Evolutionary conservation across 2,888 invertebrate species (phyloP), one percentile per base, ranked within the genome.

Genomic region (Apodemia hepburni): DNA sequence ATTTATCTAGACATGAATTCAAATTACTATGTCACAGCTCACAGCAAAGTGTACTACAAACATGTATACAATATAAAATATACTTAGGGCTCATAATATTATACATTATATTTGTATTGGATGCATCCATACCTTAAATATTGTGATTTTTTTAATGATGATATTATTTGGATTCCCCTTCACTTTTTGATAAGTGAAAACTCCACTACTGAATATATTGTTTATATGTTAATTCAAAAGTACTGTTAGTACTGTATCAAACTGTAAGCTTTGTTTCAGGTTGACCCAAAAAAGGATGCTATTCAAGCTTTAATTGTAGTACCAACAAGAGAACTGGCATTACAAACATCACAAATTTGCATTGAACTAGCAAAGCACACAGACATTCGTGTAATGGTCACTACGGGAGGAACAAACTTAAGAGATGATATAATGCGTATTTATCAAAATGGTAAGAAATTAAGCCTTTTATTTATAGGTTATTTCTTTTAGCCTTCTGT

Each of bases 401-500:
- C 99, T 76, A 99, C 99, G 73, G 99, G 99, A 82, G 99, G 99
- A 76, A 99, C 99, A 74, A 97, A 97, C 92, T 93, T 97, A 78
- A 96, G 98, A 83, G 99, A 99, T 92, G 99, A 99, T 91, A 99
- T 99, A 85, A 98, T 99, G 97, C 96, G 99, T 92, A 97, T 99
- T 85, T 98, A 98, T 93, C 98, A 99, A 90, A 98, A 98, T 94
- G 97, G 97, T 97, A 84, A 82, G 81, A 64, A 67, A 51, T 60
- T 29, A 38, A 35, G n/a, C n/a, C n/a, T 8, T 5, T 35, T 7
- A 35, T 7, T 38, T 11, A 38, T 12, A 38, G 38, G 38, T 38
- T 38, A 0, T 12, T 3, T 38, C 0, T 2, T 12, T 38, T 38
- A 38, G 8, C 7, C 8, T 27, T 3, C 3, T 6, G 6, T 33